A percentile compares a stretch with the other conserved stretches of the same genome.
Evolutionary conservation across 2,113 vertebrate genomes (phyloP).

Genomic region (Capreolus pygargus): DNA sequence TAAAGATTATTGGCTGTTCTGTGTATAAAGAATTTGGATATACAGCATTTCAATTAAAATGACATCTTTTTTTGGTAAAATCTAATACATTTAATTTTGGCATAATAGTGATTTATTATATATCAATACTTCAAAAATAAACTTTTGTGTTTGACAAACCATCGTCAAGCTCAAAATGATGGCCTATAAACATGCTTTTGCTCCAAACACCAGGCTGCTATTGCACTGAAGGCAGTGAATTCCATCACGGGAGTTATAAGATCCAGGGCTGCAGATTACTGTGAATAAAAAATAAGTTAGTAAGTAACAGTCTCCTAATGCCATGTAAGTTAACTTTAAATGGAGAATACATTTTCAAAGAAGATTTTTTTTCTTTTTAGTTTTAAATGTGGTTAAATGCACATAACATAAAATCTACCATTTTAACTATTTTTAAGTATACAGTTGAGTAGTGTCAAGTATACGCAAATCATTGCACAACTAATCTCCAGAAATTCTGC

Average conservation of each 20-base stretch:
- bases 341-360: background rate
- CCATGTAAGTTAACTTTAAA: background rate
- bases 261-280: constrained; percentile 77
- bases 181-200: constrained; percentile 54
- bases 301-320: background rate
- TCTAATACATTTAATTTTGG: constrained; percentile 46
- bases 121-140: background rate
- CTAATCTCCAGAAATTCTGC: background rate
- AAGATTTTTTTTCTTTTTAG: fast-evolving
- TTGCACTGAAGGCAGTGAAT: constrained; percentile 67
- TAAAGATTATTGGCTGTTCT: background rate
- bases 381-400: background rate
- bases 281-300: background rate
- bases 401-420: background rate
- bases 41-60: constrained; percentile 23
- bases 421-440: background rate
- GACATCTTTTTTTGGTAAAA: constrained; percentile 53
- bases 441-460: background rate
- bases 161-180: background rate
- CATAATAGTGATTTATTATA: constrained; percentile 67
- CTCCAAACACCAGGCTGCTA: constrained; percentile 61
- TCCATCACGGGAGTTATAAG: constrained; percentile 72
- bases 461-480: background rate
- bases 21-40: background rate
- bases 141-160: background rate